Base-by-base conservation (phyloP, 2,888 invertebrate species). In the Stenoptilia bipunctidactyla region DNA sequence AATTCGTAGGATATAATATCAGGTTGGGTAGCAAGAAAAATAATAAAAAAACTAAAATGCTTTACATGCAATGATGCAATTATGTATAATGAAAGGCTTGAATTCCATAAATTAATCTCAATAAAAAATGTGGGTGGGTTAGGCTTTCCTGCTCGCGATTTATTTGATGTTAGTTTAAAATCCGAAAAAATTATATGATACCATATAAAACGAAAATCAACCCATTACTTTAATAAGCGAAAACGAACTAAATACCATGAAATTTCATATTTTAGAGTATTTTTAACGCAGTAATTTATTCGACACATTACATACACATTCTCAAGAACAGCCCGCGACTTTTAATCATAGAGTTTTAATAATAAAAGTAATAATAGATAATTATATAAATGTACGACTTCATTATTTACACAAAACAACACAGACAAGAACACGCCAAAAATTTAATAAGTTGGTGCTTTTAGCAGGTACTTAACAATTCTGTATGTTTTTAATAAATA, bases 1-100 rank as follows among this genome's bases (percentile, higher is more conserved):
- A 40, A 30, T 38, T 43, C 15, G 40, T 43, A 12, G 43, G 43
- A 36, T 43, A 43, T 14, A n/a, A 44, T 44, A n/a, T 37, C 44
- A 9, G 39, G 44, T 3, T 40, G 14, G 15, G 39, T 44, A 3
- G 37, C 27, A n/a, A 33, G 37, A 13, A n/a, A 37, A 12, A 8
- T 44, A 1, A 3, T 35, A 33, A 44, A 39, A 37, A 35, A 15
- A 34, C 20, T 44, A 9, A 44, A 39, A 30, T 44, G 44, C 37
- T 37, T 37, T 1, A 15, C n/a, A 2, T 44, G 40, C 12, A 12
- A 5, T 15, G 15, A 37, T 9, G 1, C 13, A 6, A 14, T 39
- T 25, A 3, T 25, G 15, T n/a, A 34, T 4, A 39, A 13, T 5
- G n/a, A 35, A 10, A 34, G 20, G 20, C 2, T 35, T 10, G 2